A percentile compares a stretch with the other conserved stretches of the same genome.
phyloP scores from a whole-genome alignment of 2,113 vertebrate species.

The Callipepla californica region DNA sequence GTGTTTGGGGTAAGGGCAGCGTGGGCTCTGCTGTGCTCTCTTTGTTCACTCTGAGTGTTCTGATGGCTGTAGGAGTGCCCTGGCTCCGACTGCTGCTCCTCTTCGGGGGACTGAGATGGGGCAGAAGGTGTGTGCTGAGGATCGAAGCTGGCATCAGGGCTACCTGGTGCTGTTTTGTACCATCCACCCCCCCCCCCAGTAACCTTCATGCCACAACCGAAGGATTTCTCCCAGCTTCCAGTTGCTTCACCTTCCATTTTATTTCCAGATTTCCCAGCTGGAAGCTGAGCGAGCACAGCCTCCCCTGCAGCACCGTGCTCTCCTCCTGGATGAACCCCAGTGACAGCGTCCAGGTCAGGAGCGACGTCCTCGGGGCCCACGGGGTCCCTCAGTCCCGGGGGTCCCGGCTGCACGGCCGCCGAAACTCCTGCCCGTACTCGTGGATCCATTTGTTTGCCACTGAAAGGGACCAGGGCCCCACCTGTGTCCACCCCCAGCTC shows the following conservation, averaged over 20 bases:
- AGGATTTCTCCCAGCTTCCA: neutral
- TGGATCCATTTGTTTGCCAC: constrained; percentile 98
- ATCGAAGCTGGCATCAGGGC: neutral
- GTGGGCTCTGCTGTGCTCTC: fast-evolving
- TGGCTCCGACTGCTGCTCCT: fast-evolving
- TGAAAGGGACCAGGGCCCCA: constrained; percentile 56
- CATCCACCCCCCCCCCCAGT: too few species aligned
- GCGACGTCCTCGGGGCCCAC: fast-evolving
- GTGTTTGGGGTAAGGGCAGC: fast-evolving
- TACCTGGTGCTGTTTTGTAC: too few species aligned
- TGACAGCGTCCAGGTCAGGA: neutral
- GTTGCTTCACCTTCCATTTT: neutral
- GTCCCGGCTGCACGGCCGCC: constrained; percentile 81
- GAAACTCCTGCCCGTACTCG: constrained; percentile 92
- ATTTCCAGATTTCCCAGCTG: neutral
- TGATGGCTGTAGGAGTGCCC: fast-evolving
- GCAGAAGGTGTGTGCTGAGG: fast-evolving
- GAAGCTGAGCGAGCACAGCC: neutral
- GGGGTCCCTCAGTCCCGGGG: constrained; percentile 78
- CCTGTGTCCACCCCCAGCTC: too few species aligned
- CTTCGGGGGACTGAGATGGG: neutral
- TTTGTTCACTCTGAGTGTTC: neutral
- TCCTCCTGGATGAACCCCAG: neutral
- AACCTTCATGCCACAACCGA: neutral
- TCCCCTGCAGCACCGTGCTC: fast-evolving